Base-by-base conservation (phyloP, 2,113 vertebrate species). In the Zapus hudsonius region DNA sequence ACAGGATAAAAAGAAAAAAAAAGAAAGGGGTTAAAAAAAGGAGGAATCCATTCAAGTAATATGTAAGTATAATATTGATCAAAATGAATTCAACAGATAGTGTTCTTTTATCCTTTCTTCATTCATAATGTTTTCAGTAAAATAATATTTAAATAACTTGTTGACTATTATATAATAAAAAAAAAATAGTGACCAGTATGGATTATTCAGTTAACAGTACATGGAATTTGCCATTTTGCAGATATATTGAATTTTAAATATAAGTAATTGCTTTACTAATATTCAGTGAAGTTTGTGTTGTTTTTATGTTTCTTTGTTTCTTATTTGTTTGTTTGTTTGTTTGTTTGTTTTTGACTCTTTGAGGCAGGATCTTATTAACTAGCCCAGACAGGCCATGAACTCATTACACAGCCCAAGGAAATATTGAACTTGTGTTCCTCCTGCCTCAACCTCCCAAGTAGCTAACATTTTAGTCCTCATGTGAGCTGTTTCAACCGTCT, bases 1-100 rank as follows among this genome's bases (percentile, higher is more conserved):
- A 25, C 36, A 76, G 81, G 15, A 11, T 76, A 36, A 94, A 94
- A 52, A 93, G 20, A 69, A 94, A 8, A 94, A 8, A 10, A 90
- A 17, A 82, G 82, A 40, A 88, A 94, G n/a, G 10, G 27, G 84
- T 31, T 94, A 72, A 82, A 86, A 57, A 42, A 81, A 5, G 29
- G 23, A 81, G 20, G 1, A 8, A 44, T 27, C 0, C 44, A 63
- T 63, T 61, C n/a, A 70, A 16, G 1, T 70, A 59, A 40, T 5
- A 80, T 22, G 73, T 73, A 80, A 80, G 61, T n/a, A 55, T n/a
- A 44, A 67, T 66, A 44, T 74, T 80, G 2, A 76, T 42, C 6
- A 44, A 29, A 72, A 6, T 72, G 1, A 20, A 82, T 67, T 61
- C 11, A 20, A 91, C 64, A 75, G 7, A 67, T 38, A 55, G 23